Conservation (phyloP, 2,113 vertebrate genomes). For the Vulpes lagopus region DNA sequence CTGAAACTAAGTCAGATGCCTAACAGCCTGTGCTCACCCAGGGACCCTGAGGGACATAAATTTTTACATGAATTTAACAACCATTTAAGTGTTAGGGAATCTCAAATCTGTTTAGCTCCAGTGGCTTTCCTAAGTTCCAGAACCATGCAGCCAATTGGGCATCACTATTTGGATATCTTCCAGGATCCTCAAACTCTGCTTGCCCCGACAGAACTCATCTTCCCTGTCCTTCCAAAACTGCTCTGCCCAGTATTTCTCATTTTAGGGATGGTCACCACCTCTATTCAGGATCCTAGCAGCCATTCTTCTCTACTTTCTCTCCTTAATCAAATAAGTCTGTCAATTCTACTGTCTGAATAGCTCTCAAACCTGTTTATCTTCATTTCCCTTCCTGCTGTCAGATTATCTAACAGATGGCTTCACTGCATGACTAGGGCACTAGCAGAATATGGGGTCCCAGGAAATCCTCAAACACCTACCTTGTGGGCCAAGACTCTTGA, state of each 20-base stretch:
- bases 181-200: background rate
- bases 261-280: background rate
- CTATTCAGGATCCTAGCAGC: background rate
- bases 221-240: background rate
- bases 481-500: background rate
- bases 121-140: slow-evolving; percentile 33
- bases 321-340: background rate
- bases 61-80: slow-evolving; percentile 42
- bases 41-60: background rate
- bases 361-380: background rate
- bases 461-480: background rate
- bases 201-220: background rate
- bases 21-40: background rate
- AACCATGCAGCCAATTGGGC: background rate
- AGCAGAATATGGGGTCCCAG: background rate
- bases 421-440: background rate
- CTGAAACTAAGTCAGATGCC: background rate
- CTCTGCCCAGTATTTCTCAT: background rate
- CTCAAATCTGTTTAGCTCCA: slow-evolving; percentile 21
- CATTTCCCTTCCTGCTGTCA: background rate
- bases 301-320: background rate
- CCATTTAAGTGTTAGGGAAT: slow-evolving; percentile 33
- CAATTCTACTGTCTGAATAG: background rate
- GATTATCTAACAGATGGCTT: background rate
- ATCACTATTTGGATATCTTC: slow-evolving; percentile 13